Evolutionary conservation across 2,888 invertebrate genomes (phyloP).

Genomic region (Brachylomia viminalis): DNA sequence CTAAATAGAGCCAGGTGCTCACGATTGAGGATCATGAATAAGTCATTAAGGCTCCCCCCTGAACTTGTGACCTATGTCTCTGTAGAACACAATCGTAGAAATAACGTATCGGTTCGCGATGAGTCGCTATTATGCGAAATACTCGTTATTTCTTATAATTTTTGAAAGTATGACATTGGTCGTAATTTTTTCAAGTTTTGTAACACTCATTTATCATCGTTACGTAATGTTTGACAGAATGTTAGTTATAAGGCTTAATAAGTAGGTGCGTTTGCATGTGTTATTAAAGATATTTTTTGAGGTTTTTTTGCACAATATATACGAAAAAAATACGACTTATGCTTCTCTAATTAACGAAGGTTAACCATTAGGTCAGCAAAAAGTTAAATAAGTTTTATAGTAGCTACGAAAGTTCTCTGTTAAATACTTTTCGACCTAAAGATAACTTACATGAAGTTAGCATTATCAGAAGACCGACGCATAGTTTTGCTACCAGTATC

Average conservation of each 20-base stretch:
- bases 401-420: background rate
- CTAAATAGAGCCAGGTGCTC: conserved; percentile 70
- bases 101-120: conserved; percentile 62
- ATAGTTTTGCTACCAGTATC: background rate
- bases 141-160: conserved; percentile 62
- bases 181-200: conserved; percentile 47
- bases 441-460: too few relatives aligned
- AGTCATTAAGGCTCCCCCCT: conserved; percentile 82
- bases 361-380: background rate
- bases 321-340: background rate
- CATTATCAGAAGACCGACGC: background rate
- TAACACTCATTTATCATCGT: conserved; percentile 48
- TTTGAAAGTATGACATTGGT: conserved; percentile 67
- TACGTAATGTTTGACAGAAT: conserved; percentile 54
- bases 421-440: background rate
- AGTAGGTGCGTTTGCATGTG: conserved; percentile 41
- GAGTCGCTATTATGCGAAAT: conserved; percentile 56
- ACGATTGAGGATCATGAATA: conserved; percentile 80
- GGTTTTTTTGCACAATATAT: conserved; percentile 27
- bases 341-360: conserved; percentile 33
- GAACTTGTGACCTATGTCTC: conserved; percentile 81
- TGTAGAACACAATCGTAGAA: conserved; percentile 73
- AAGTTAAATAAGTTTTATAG: background rate
- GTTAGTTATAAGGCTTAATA: conserved; percentile 55
- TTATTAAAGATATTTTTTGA: conserved; percentile 22